A percentile compares a stretch with the other conserved stretches of the same genome.
Evolutionary conservation across 2,888 invertebrate genomes (phyloP).

Genomic region (Archips xylosteana): DNA sequence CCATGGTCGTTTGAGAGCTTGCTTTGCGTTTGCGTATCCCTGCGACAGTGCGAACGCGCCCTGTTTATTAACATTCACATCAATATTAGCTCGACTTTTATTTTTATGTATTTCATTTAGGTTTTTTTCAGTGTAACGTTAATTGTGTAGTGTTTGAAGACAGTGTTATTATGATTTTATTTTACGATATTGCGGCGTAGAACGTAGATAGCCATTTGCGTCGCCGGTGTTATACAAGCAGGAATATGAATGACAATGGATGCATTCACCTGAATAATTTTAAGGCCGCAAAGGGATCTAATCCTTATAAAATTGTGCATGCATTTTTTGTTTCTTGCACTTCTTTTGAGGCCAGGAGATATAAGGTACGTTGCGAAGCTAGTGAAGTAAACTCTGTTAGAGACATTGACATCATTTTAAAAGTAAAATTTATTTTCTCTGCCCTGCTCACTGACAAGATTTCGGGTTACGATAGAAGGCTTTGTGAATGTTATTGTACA

Average conservation of each 20-base stretch:
- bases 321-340: conserved; percentile 94
- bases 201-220: conserved; percentile 45
- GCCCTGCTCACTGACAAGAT: neutral
- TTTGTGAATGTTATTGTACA: neutral
- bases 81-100: conserved; percentile 30
- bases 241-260: conserved; percentile 88
- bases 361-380: conserved; percentile 87
- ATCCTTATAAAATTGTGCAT: conserved; percentile 92
- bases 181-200: conserved; percentile 46
- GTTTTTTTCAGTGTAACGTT: conserved; percentile 25
- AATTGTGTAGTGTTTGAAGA: conserved; percentile 32
- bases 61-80: conserved; percentile 29
- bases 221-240: conserved; percentile 59
- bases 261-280: conserved; percentile 93
- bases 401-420: conserved; percentile 26
- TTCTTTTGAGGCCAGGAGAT: conserved; percentile 91
- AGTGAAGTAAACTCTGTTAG: conserved; percentile 19
- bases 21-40: conserved; percentile 41
- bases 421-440: conserved; percentile 14
- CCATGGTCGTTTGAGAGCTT: conserved; percentile 31
- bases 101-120: conserved; percentile 21
- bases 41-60: conserved; percentile 37
- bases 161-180: conserved; percentile 49
- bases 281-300: conserved; percentile 91
- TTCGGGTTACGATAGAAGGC: conserved; percentile 1